phyloP scores from a whole-genome alignment of 2,797 vertebrate species.

The Acanthurus lineatus region DNA sequence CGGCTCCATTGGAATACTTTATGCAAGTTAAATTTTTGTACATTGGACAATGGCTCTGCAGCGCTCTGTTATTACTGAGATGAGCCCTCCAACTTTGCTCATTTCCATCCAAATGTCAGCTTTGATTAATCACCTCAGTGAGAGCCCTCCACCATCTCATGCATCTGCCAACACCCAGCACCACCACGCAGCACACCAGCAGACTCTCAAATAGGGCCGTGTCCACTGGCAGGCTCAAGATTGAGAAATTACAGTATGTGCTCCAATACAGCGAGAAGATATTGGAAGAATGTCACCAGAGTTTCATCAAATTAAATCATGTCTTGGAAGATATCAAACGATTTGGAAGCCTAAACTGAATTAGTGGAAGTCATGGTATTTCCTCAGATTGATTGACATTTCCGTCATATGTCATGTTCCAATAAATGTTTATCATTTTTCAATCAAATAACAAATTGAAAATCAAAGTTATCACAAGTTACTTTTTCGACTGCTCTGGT shows the following conservation, averaged over 20 bases:
- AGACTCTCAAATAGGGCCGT: slow-evolving; percentile 54
- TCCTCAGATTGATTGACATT: slow-evolving; percentile 75
- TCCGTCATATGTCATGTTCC: slow-evolving; percentile 72
- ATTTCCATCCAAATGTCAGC: slow-evolving; percentile 81
- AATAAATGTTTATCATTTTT: slow-evolving; percentile 79
- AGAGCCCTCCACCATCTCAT: slow-evolving; percentile 69
- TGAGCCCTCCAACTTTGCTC: slow-evolving; percentile 67
- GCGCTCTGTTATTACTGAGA: slow-evolving; percentile 66
- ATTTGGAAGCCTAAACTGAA: slow-evolving; percentile 53
- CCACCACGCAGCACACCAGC: slow-evolving; percentile 47
- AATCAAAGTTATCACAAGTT: slow-evolving; percentile 60
- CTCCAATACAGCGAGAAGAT: slow-evolving; percentile 47
- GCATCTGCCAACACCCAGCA: slow-evolving; percentile 71
- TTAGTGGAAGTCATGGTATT: slow-evolving; percentile 55
- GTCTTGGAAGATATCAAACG: slow-evolving; percentile 40
- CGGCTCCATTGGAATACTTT: slow-evolving; percentile 41
- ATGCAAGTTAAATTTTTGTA: slow-evolving; percentile 40
- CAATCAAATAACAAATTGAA: slow-evolving; percentile 84
- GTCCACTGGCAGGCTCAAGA: slow-evolving; percentile 14
- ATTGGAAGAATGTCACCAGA: slow-evolving; percentile 65
- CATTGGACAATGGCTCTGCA: slow-evolving; percentile 66
- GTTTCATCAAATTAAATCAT: slow-evolving; percentile 66
- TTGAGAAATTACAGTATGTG: slow-evolving; percentile 52
- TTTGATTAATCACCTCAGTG: slow-evolving; percentile 82
- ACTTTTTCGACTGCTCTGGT: slow-evolving; percentile 41